Evolutionary conservation across 2,113 vertebrate species (phyloP).

Genomic region (Tapirus terrestris): DNA sequence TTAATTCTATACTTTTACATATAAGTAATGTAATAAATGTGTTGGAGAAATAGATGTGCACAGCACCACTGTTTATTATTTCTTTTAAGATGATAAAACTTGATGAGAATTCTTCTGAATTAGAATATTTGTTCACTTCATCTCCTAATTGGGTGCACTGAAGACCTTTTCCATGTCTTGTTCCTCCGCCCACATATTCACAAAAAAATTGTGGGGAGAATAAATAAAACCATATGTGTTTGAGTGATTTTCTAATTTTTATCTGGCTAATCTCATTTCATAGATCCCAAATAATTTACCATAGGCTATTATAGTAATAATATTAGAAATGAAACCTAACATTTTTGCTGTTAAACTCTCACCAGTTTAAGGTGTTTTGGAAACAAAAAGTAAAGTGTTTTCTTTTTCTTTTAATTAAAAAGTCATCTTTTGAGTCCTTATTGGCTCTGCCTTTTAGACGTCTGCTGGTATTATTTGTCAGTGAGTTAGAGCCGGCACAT

Average conservation of each 20-base stretch:
- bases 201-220: not conserved
- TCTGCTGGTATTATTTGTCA: conserved; percentile 51
- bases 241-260: conserved; percentile 7
- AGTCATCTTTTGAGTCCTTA: conserved; percentile 41
- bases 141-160: not conserved
- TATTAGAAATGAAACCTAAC: conserved; percentile 39
- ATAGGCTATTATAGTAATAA: not conserved
- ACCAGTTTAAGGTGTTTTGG: conserved; percentile 28
- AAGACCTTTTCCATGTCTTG: not conserved
- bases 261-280: not conserved
- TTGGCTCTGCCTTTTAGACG: conserved; percentile 51
- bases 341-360: conserved; percentile 43
- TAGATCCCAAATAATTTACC: not conserved
- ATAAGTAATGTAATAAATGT: conserved; percentile 13
- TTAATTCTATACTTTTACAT: conserved; percentile 50
- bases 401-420: conserved; percentile 50
- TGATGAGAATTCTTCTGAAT: conserved; percentile 4
- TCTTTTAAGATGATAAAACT: conserved; percentile 49
- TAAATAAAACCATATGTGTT: not conserved
- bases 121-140: conserved; percentile 17
- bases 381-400: conserved; percentile 32
- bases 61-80: not conserved
- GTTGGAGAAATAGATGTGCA: conserved; percentile 35
- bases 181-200: not conserved
- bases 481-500: conserved; percentile 66